Base-by-base conservation (phyloP, 2,888 invertebrate genomes). In the Carabus problematicus region DNA sequence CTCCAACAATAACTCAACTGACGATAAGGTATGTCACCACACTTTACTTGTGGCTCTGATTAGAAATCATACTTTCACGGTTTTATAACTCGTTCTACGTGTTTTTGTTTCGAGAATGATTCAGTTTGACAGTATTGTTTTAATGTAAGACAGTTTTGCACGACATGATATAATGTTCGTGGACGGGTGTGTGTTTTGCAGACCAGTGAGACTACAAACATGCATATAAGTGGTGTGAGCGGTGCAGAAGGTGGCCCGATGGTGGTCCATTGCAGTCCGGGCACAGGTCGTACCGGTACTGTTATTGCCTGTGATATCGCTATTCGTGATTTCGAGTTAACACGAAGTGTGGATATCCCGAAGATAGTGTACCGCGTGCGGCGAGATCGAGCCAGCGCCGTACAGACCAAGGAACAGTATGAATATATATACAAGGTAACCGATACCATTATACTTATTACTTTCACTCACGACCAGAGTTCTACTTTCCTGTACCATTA, bases 361-460 rank as follows among this genome's bases (percentile, higher is more conserved):
- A 89, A 91, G 78, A 90, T 91, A 75, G 95, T 96, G 71, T 91
- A 92, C 75, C 88, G 87, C 73, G 87, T 97, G 77, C 87, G 97
- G 73, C 87, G 93, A 76, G 95, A 96, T 78, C 85, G 97, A 11
- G 95, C 95, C 55, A 95, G 95, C 75, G 88, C 94, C 70, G 93
- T 97, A 19, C 91, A 95, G 81, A 96, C 95, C 71, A 89, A 91
- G 77, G 94, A 96, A 77, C 97, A 97, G 83, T 97, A 97, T 82
- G 88, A 90, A 77, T 94, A 95, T 83, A 90, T 97, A 73, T 96
- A 97, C 81, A 92, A 93, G 89, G 96, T 94, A 79, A n/a, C n/a
- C n/a, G n/a, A n/a, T n/a, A n/a, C 2, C 1, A 55, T 18, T 8
- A 55, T n/a, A 55, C 9, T n/a, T 52, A 52, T 8, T 8, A 12